These are phyloP conservation scores for Cosmorhoe ocellata DNA, from an alignment of 2,888 invertebrate species.

Conservation along the genomic window DNA sequence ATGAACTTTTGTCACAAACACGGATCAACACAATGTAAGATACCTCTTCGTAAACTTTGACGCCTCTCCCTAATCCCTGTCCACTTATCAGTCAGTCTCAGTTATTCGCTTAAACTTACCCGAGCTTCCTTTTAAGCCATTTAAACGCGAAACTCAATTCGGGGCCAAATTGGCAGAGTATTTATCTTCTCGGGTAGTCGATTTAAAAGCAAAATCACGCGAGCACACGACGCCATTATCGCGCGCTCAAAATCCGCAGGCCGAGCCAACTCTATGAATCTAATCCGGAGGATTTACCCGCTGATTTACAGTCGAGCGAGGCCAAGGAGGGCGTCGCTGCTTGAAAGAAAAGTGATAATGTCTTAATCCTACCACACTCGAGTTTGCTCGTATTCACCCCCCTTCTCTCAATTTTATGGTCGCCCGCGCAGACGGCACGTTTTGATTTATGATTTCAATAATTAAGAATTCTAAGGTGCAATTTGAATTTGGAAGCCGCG, in stretches of 20 bases:
- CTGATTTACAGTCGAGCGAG: constrained; percentile 80
- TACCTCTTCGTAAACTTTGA: constrained; percentile 16
- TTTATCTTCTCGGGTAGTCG: constrained; percentile 76
- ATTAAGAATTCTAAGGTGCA: constrained; percentile 83
- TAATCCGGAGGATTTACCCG: constrained; percentile 82
- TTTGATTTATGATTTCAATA: constrained; percentile 83
- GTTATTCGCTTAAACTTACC: constrained; percentile 65
- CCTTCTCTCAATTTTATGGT: constrained; percentile 76
- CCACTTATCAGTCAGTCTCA: constrained; percentile 68
- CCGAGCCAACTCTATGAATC: constrained; percentile 81
- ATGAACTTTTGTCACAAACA: not conserved
- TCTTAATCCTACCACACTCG: constrained; percentile 84
- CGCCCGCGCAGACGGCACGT: constrained; percentile 78
- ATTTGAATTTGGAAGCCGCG: constrained; percentile 78
- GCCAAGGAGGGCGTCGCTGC: constrained; percentile 74
- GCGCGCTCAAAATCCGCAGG: constrained; percentile 73
- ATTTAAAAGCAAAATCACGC: constrained; percentile 82
- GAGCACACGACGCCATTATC: constrained; percentile 80
- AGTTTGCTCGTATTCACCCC: constrained; percentile 53
- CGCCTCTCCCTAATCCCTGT: constrained; percentile 38
- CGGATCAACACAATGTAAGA: not conserved
- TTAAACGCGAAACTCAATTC: constrained; percentile 67
- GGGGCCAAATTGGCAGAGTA: constrained; percentile 71
- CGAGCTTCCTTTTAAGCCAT: constrained; percentile 64
- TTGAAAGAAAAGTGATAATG: constrained; percentile 86